These are phyloP conservation scores for Bombus haemorrhoidalis DNA, from an alignment of 1,140 invertebrate species.

Conservation along the genomic window DNA sequence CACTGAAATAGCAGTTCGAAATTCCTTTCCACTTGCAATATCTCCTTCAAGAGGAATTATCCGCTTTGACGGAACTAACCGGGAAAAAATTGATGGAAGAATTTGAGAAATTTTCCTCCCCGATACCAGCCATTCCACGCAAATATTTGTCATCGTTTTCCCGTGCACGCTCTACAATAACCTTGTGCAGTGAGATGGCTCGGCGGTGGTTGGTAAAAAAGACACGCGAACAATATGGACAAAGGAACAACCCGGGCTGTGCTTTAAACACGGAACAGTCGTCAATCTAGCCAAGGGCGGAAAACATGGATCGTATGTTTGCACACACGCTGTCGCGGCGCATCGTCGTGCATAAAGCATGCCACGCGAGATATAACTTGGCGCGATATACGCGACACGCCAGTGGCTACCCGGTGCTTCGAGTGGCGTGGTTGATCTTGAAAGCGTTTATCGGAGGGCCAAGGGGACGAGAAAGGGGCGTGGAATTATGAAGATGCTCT, in stretches of 20 bases:
- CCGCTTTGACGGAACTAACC: not conserved
- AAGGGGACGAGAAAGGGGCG: not conserved
- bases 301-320: not conserved
- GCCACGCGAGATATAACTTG: not conserved
- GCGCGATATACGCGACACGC: not conserved
- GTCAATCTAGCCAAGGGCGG: too few relatives aligned
- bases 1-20: too few relatives aligned
- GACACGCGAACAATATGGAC: not conserved
- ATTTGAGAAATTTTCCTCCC: not conserved
- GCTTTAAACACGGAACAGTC: slow-evolving; percentile 4
- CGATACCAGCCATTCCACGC: not conserved
- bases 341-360: not conserved
- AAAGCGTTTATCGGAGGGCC: slow-evolving; percentile 9
- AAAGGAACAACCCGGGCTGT: not conserved
- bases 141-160: not conserved
- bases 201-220: not conserved
- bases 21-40: not conserved
- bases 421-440: too few relatives aligned
- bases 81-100: not conserved
- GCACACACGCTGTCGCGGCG: not conserved
- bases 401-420: too few relatives aligned
- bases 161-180: not conserved
- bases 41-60: not conserved
- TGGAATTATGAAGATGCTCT: not conserved
- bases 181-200: not conserved